Evolutionary conservation across 1,140 invertebrate genomes (phyloP).

Genomic region (Drosophila lacteicornis): DNA sequence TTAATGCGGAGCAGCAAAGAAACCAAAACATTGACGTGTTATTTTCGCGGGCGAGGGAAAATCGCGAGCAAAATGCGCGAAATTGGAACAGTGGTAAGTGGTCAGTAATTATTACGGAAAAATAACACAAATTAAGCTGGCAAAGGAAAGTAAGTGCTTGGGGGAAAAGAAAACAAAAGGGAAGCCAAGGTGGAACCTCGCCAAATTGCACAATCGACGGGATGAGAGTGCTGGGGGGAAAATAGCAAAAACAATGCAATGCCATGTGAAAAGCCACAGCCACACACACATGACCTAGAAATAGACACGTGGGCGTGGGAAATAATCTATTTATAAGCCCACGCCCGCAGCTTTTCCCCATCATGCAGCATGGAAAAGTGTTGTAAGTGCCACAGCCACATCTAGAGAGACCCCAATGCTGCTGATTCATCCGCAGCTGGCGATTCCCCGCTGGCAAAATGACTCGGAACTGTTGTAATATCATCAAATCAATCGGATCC

Average conservation of each 20-base stretch:
- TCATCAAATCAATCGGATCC: constrained; percentile 18
- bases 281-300: constrained; percentile 66
- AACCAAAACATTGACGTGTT: constrained; percentile 44
- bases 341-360: constrained; percentile 16
- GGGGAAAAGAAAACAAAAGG: constrained; percentile 50
- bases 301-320: constrained; percentile 82
- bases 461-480: constrained; percentile 61
- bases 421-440: constrained; percentile 66
- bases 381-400: constrained; percentile 61
- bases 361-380: constrained; percentile 42
- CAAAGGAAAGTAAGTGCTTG: constrained; percentile 17
- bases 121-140: constrained; percentile 60
- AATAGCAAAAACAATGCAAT: constrained; percentile 29
- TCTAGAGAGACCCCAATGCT: constrained; percentile 7
- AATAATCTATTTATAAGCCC: constrained; percentile 71
- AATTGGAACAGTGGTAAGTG: constrained; percentile 69
- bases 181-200: constrained; percentile 63
- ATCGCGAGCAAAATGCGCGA: constrained; percentile 21
- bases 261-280: constrained; percentile 49
- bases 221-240: constrained; percentile 20
- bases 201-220: constrained; percentile 75
- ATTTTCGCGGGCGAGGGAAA: constrained; percentile 22
- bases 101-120: constrained; percentile 64
- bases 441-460: constrained; percentile 53
- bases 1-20: constrained; percentile 52